Conservation (phyloP, 2,797 vertebrate species). For the Adrianichthys oophorus region DNA sequence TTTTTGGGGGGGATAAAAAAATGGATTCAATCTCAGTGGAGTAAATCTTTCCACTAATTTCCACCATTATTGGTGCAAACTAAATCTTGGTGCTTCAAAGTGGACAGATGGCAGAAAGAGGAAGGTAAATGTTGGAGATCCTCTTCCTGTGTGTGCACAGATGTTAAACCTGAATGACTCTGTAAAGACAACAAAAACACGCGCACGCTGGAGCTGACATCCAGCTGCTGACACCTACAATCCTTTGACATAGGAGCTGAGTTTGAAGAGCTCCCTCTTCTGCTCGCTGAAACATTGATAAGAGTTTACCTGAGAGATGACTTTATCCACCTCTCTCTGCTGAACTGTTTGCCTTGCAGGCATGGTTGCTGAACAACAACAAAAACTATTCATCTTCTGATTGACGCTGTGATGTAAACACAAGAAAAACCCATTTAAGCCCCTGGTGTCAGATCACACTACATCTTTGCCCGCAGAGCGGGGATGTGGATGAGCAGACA, state of each 20-base stretch:
- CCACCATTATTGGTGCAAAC: slow-evolving; percentile 82
- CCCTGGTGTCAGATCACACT: slow-evolving; percentile 59
- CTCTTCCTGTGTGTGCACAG: background rate
- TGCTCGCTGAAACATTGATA: background rate
- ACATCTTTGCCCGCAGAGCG: slow-evolving; percentile 6
- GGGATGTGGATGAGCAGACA: slow-evolving; percentile 15
- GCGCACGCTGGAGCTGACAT: slow-evolving; percentile 14
- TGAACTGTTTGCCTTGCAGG: slow-evolving; percentile 29
- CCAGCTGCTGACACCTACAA: slow-evolving; percentile 29
- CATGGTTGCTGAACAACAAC: slow-evolving; percentile 36
- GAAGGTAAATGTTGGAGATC: slow-evolving; percentile 75
- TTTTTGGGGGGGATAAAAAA: no score
- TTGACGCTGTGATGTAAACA: slow-evolving; percentile 74
- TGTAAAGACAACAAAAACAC: slow-evolving; percentile 12
- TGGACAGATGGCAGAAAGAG: slow-evolving; percentile 81
- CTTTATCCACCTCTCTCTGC: background rate
- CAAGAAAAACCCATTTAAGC: slow-evolving; percentile 24
- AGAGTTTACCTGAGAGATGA: slow-evolving; percentile 9
- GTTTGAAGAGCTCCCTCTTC: slow-evolving; percentile 37
- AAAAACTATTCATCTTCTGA: slow-evolving; percentile 61
- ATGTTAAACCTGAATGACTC: slow-evolving; percentile 21
- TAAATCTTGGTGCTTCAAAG: slow-evolving; percentile 89
- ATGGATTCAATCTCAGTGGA: background rate
- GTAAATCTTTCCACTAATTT: background rate
- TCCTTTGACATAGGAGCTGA: slow-evolving; percentile 57